phyloP scores from a whole-genome alignment of 2,797 vertebrate genomes.

The Rhinella marina region DNA sequence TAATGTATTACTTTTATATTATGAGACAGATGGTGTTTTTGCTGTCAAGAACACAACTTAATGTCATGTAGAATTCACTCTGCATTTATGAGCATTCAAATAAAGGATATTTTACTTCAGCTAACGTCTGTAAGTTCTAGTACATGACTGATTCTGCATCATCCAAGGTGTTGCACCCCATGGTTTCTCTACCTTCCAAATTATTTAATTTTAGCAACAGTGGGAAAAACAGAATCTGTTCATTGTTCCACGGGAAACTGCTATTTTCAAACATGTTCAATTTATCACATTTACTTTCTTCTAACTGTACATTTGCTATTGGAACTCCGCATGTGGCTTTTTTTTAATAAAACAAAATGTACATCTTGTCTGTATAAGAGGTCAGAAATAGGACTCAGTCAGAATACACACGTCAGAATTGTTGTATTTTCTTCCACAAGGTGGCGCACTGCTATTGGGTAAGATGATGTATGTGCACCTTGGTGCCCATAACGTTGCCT shows the following conservation, averaged over 20 bases:
- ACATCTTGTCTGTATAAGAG: not conserved
- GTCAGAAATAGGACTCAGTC: not conserved
- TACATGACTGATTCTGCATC: not conserved
- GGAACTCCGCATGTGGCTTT: not conserved
- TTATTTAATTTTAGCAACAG: not conserved
- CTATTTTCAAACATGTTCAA: not conserved
- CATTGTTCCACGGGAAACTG: not conserved
- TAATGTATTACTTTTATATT: not conserved
- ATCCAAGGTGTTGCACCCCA: not conserved
- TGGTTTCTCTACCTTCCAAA: not conserved
- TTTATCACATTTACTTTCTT: not conserved
- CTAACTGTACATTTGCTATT: not conserved
- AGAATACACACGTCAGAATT: not conserved
- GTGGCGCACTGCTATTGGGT: constrained; percentile 5
- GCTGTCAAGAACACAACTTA: not conserved
- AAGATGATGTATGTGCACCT: not conserved
- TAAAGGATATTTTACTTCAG: not conserved
- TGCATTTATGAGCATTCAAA: not conserved
- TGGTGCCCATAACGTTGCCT: not conserved
- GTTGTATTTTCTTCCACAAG: not conserved
- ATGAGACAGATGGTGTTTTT: not conserved
- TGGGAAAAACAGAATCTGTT: not conserved
- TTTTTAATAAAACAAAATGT: not conserved
- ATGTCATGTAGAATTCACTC: not conserved
- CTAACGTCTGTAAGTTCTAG: not conserved